A percentile compares a stretch with the other conserved stretches of the same genome.
Evolutionary conservation across 2,113 vertebrate species (phyloP).

Genomic region (Salvator merianae): DNA sequence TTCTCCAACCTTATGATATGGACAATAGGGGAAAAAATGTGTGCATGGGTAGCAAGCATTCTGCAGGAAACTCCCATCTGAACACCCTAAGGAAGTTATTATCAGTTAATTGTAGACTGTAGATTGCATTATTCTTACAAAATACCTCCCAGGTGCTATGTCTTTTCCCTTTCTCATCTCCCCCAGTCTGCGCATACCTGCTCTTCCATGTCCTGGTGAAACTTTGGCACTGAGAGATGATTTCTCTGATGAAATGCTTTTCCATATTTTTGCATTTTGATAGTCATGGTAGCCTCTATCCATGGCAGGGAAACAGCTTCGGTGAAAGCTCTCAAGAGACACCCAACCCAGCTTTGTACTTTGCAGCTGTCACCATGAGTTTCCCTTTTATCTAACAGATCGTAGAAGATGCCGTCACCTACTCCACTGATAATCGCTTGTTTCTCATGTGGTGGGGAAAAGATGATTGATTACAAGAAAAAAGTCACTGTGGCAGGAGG

Average conservation of each 20-base stretch:
- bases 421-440: not conserved
- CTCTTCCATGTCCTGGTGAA: not conserved
- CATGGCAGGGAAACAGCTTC: not conserved
- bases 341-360: not conserved
- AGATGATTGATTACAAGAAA: not conserved
- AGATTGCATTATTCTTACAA: too few relatives aligned
- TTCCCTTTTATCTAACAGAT: conserved; percentile 3
- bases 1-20: too few relatives aligned
- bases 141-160: not conserved
- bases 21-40: too few relatives aligned
- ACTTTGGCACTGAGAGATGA: not conserved
- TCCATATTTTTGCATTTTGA: not conserved
- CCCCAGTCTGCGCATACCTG: not conserved
- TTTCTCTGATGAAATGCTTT: not conserved
- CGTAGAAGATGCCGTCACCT: not conserved
- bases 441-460: not conserved
- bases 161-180: too few relatives aligned
- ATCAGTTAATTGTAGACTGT: too few relatives aligned
- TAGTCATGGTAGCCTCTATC: not conserved
- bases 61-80: too few relatives aligned
- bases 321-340: not conserved
- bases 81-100: too few relatives aligned
- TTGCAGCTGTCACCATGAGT: not conserved
- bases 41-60: too few relatives aligned
- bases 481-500: not conserved